Conservation (phyloP, 53 echinoderm and acorn worm species). For the Arbacia lixula region DNA sequence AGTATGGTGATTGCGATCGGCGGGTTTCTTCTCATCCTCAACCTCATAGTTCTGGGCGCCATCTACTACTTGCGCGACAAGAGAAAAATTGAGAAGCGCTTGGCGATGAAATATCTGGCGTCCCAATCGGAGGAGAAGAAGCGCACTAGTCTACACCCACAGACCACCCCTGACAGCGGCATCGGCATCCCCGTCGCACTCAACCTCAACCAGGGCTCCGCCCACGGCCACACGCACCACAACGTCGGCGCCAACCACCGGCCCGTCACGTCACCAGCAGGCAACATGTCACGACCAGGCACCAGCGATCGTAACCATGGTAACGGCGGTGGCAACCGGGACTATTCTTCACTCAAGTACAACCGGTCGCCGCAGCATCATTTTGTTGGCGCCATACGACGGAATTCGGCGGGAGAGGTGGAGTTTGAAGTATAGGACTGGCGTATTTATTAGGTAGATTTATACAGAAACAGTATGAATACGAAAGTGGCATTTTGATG, state of each 20-base stretch:
- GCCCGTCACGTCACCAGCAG: neutral
- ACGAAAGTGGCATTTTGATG: too few species aligned
- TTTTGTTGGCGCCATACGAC: conserved; percentile 59
- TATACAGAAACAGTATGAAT: too few species aligned
- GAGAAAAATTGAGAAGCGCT: conserved; percentile 82
- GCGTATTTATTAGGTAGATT: too few species aligned
- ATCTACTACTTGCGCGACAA: conserved; percentile 92
- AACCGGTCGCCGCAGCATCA: conserved; percentile 48
- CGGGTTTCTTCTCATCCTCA: conserved; percentile 82
- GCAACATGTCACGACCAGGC: conserved; percentile 1
- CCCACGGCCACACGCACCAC: neutral
- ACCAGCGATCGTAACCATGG: conserved; percentile 48
- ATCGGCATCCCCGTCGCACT: conserved; percentile 64
- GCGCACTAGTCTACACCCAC: conserved; percentile 68
- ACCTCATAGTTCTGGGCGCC: conserved; percentile 79
- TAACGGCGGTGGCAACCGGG: conserved; percentile 39
- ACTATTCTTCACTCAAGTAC: conserved; percentile 54
- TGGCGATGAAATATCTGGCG: conserved; percentile 87
- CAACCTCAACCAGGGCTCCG: conserved; percentile 35
- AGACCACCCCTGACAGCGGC: conserved; percentile 73
- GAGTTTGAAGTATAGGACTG: conserved; percentile 70
- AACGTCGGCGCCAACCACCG: conserved; percentile 3
- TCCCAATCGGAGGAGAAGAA: conserved; percentile 79
- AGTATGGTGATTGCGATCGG: conserved; percentile 97
- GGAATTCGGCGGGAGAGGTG: conserved; percentile 68